Conservation (phyloP, 23 tunicate species). For the Ascidia mentula region DNA sequence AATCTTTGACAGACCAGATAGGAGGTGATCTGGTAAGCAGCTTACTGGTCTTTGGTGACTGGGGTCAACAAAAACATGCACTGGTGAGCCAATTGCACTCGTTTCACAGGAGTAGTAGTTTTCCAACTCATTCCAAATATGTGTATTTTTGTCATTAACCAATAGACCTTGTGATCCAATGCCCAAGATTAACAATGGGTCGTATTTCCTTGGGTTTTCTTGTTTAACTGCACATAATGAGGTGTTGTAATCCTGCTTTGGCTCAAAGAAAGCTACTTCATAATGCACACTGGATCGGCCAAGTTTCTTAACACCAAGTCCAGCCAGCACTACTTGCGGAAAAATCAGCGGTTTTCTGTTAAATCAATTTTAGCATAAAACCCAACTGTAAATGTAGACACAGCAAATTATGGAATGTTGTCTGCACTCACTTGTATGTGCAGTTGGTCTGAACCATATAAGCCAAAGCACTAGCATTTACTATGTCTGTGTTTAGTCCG, state of each 20-base stretch:
- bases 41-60: slow-evolving; percentile 9
- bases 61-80: slow-evolving; percentile 56
- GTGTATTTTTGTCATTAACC: not conserved
- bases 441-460: slow-evolving; percentile 26
- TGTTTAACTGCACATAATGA: not conserved
- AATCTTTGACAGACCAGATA: not conserved
- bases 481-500: slow-evolving; percentile 9
- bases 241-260: slow-evolving; percentile 21
- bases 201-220: not conserved
- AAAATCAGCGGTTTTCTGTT: slow-evolving; percentile 14
- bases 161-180: slow-evolving; percentile 35
- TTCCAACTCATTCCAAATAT: not conserved
- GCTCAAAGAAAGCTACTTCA: slow-evolving; percentile 33
- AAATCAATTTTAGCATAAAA: not conserved
- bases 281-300: slow-evolving; percentile 56
- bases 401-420: not conserved
- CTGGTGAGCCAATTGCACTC: slow-evolving; percentile 16
- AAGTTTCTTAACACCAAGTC: slow-evolving; percentile 26
- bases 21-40: slow-evolving; percentile 11
- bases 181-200: slow-evolving; percentile 27
- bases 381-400: not conserved
- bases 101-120: slow-evolving; percentile 22
- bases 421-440: slow-evolving; percentile 17
- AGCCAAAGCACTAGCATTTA: not conserved
- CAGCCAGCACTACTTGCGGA: slow-evolving; percentile 53